phyloP scores from a whole-genome alignment of 35 echinoderm and acorn worm species.

The Heliocidaris tuberculata region DNA sequence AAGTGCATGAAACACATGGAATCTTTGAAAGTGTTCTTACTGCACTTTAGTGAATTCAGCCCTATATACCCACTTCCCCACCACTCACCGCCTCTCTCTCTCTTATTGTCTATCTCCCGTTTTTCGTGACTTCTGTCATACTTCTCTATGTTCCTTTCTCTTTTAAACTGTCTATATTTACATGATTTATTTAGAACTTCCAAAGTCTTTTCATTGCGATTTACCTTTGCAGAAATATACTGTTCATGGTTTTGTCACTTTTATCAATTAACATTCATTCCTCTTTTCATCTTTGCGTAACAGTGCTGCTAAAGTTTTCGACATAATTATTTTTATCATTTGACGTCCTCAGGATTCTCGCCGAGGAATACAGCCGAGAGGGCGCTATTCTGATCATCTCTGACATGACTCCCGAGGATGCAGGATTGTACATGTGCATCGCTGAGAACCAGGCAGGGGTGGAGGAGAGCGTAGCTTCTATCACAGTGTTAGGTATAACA shows the following conservation, averaged over 20 bases:
- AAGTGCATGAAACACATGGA: no score
- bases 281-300: no score
- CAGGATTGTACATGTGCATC: constrained; percentile 71
- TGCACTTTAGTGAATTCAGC: neutral
- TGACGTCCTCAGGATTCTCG: constrained; percentile 46
- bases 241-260: neutral
- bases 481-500: constrained; percentile 73
- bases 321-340: no score
- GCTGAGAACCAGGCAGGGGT: constrained; percentile 68
- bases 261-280: no score
- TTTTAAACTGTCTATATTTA: neutral
- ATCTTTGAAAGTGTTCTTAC: neutral
- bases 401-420: constrained; percentile 66
- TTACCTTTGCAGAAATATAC: neutral
- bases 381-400: constrained; percentile 64
- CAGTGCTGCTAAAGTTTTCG: no score
- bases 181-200: no score
- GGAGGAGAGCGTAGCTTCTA: constrained; percentile 51
- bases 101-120: neutral
- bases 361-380: constrained; percentile 42
- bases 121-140: neutral
- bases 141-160: neutral
- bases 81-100: neutral
- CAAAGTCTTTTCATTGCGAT: neutral
- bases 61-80: no score